A percentile compares a stretch with the other conserved stretches of the same genome.
Evolutionary conservation across 2,888 invertebrate genomes (phyloP).

Genomic region (Brachylomia viminalis): DNA sequence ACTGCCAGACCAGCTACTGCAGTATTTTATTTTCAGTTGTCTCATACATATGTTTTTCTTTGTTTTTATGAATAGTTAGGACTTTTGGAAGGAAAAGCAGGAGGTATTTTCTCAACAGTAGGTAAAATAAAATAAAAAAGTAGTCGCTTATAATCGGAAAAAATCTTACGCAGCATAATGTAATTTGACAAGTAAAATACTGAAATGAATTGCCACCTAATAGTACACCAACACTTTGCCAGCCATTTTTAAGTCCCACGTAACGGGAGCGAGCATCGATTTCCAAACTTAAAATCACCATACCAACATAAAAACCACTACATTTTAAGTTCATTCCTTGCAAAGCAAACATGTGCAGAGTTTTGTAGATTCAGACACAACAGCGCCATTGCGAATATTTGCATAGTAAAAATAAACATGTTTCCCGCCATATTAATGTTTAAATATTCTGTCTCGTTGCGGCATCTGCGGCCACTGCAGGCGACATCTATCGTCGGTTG

Average conservation of each 20-base stretch:
- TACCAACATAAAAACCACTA: not conserved
- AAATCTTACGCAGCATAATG: not conserved
- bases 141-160: not conserved
- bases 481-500: constrained; percentile 53
- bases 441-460: constrained; percentile 60
- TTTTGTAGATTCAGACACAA: constrained; percentile 29
- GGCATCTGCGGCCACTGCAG: constrained; percentile 58
- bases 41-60: too few species aligned
- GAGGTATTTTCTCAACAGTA: too few species aligned
- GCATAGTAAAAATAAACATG: constrained; percentile 58
- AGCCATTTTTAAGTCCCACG: too few species aligned
- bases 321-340: not conserved
- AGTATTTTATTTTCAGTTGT: not conserved
- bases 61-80: too few species aligned
- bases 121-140: too few species aligned
- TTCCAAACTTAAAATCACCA: not conserved
- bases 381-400: constrained; percentile 42
- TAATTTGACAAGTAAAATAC: not conserved
- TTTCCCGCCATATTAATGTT: constrained; percentile 61
- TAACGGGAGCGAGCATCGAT: too few species aligned
- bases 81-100: too few species aligned
- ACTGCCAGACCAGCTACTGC: too few species aligned
- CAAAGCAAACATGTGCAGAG: constrained; percentile 16
- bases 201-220: too few species aligned
- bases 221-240: too few species aligned